A percentile compares a stretch with the other conserved stretches of the same genome.
phyloP scores from a whole-genome alignment of 1,140 invertebrate genomes.

The Tyrophagus putrescentiae region DNA sequence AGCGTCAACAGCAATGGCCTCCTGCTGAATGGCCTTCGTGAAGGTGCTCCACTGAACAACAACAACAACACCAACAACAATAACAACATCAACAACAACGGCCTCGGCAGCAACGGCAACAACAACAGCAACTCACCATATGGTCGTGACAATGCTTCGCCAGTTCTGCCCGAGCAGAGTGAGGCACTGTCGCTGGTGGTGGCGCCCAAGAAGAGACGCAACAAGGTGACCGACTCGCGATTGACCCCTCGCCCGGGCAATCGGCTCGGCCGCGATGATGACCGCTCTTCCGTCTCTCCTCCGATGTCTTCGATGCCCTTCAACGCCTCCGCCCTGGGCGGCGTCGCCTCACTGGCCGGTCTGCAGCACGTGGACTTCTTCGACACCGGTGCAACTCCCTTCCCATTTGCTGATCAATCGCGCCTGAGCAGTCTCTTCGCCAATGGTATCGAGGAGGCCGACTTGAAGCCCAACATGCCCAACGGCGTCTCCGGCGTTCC shows the following conservation, averaged over 20 bases:
- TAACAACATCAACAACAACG: too few species aligned
- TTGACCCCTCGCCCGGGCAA: constrained; percentile 79
- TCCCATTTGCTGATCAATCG: constrained; percentile 36
- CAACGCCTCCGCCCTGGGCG: background rate
- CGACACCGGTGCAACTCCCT: constrained; percentile 37
- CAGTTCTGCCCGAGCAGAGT: constrained; percentile 67
- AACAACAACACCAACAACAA: constrained; percentile 12
- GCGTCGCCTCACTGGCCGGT: constrained; percentile 39
- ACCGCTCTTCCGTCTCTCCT: constrained; percentile 45
- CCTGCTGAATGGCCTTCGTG: constrained; percentile 2
- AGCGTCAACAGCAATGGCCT: background rate
- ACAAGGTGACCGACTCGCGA: constrained; percentile 88
- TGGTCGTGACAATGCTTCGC: constrained; percentile 35
- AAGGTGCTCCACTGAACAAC: constrained; percentile 6
- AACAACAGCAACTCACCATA: background rate
- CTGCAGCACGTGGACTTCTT: constrained; percentile 86
- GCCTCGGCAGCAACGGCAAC: too few species aligned
- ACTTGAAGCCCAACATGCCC: constrained; percentile 16
- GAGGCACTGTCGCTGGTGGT: constrained; percentile 81
- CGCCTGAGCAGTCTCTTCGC: constrained; percentile 30
- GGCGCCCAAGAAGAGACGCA: constrained; percentile 82
- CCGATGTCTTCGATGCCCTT: background rate
- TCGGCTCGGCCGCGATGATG: constrained; percentile 49
- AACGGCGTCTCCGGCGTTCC: background rate
- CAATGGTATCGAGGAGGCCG: constrained; percentile 13